A percentile compares a stretch with the other conserved stretches of the same genome.
Conservation (phyloP, 2,113 vertebrate genomes). For the Phrynosoma platyrhinos region DNA sequence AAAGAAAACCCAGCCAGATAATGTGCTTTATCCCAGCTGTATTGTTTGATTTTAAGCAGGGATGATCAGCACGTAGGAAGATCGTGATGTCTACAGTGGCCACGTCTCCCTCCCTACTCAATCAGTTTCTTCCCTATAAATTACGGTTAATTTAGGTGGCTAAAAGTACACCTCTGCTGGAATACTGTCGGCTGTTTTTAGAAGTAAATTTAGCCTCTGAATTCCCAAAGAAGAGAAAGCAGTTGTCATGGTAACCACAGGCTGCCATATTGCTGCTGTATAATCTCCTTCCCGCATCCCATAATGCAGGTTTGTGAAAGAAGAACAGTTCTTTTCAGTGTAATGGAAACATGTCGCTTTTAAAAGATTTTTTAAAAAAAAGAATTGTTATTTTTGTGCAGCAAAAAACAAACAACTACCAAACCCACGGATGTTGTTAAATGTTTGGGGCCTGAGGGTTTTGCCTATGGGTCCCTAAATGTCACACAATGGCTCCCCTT, state of each 20-base stretch:
- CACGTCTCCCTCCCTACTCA: neutral
- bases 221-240: constrained; percentile 72
- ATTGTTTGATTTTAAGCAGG: neutral
- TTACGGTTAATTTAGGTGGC: constrained; percentile 74
- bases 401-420: neutral
- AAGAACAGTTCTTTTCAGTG: constrained; percentile 73
- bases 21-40: neutral
- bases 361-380: constrained; percentile 44
- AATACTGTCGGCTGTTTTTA: constrained; percentile 70
- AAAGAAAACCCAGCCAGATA: too few relatives aligned
- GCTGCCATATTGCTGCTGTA: constrained; percentile 61
- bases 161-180: constrained; percentile 68
- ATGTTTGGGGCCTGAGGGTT: constrained; percentile 19
- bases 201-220: constrained; percentile 72
- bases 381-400: constrained; percentile 71
- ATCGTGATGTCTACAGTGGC: neutral
- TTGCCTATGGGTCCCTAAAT: constrained; percentile 61
- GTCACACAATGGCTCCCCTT: constrained; percentile 33
- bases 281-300: constrained; percentile 51
- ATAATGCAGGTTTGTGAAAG: constrained; percentile 66
- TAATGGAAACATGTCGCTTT: constrained; percentile 57
- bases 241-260: constrained; percentile 80
- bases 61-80: neutral
- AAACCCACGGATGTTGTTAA: constrained; percentile 61
- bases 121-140: constrained; percentile 68